Evolutionary conservation across 2,888 invertebrate genomes (phyloP).

Genomic region (Spisula solida): DNA sequence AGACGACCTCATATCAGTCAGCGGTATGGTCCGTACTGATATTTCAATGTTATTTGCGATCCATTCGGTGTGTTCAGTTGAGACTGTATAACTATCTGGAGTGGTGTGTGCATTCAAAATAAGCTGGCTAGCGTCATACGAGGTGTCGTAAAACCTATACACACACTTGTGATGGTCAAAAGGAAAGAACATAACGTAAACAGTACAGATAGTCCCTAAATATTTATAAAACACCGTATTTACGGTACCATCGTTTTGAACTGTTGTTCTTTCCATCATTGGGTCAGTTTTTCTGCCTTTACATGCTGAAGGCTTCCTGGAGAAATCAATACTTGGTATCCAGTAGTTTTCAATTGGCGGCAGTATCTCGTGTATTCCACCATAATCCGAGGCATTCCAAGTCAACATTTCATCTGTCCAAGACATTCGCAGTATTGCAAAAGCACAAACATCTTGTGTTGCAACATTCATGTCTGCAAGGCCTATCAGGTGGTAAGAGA

Average conservation of each 20-base stretch:
- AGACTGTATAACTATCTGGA: neutral
- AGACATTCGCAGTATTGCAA: neutral
- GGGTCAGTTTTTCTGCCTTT: neutral
- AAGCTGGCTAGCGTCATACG: neutral
- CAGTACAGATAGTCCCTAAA: neutral
- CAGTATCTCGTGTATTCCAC: neutral
- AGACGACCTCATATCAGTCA: neutral
- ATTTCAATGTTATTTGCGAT: neutral
- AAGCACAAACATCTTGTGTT: neutral
- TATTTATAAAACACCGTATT: neutral
- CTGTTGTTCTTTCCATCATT: neutral
- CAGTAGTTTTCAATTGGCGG: neutral
- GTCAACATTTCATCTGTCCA: conserved; percentile 19
- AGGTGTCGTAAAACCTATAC: neutral
- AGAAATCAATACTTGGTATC: neutral
- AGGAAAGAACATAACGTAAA: neutral
- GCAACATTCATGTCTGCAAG: neutral
- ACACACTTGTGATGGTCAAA: neutral
- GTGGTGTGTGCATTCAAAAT: neutral
- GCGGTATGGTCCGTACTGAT: neutral
- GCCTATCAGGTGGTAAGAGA: neutral
- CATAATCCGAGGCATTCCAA: neutral
- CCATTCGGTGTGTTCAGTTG: neutral
- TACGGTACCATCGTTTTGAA: neutral
- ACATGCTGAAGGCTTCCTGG: neutral